Evolutionary conservation across 2,888 invertebrate species (phyloP).

Genomic region (Hyposoter dolosus): DNA sequence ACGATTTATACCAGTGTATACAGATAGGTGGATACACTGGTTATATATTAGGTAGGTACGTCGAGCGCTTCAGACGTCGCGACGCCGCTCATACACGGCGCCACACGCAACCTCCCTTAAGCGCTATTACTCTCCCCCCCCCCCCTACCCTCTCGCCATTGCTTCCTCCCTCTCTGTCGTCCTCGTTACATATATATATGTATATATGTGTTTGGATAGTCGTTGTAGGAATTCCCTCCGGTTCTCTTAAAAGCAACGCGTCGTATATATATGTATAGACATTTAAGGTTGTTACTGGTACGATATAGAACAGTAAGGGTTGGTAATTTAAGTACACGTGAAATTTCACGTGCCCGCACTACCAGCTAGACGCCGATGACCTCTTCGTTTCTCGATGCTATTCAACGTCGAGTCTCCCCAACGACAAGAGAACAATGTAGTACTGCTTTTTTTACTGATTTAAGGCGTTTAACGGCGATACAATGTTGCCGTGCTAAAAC

Average conservation of each 20-base stretch:
- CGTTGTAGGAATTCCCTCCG: conserved; percentile 54
- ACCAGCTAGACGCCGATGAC: conserved; percentile 29
- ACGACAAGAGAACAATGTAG: conserved; percentile 24
- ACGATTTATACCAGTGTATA: conserved; percentile 5
- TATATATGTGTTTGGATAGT: neutral
- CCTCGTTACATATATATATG: conserved; percentile 17
- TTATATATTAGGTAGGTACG: conserved; percentile 58
- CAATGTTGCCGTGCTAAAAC: no score
- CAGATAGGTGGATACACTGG: neutral
- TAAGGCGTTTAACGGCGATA: neutral
- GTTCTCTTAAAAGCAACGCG: conserved; percentile 51
- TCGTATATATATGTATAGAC: neutral
- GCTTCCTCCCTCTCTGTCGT: conserved; percentile 31
- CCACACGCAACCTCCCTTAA: conserved; percentile 82
- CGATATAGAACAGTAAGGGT: neutral
- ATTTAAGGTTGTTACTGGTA: neutral
- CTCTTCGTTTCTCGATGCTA: conserved; percentile 50
- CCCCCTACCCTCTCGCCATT: conserved; percentile 49
- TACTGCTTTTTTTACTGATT: neutral
- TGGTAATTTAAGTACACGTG: conserved; percentile 51
- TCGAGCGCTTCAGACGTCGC: conserved; percentile 80
- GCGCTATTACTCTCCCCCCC: conserved; percentile 76
- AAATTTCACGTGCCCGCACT: conserved; percentile 54
- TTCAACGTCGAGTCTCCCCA: conserved; percentile 35
- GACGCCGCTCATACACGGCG: conserved; percentile 82